Base-by-base conservation (phyloP, 2,888 invertebrate genomes). In the Leptinotarsa tumamoca region DNA sequence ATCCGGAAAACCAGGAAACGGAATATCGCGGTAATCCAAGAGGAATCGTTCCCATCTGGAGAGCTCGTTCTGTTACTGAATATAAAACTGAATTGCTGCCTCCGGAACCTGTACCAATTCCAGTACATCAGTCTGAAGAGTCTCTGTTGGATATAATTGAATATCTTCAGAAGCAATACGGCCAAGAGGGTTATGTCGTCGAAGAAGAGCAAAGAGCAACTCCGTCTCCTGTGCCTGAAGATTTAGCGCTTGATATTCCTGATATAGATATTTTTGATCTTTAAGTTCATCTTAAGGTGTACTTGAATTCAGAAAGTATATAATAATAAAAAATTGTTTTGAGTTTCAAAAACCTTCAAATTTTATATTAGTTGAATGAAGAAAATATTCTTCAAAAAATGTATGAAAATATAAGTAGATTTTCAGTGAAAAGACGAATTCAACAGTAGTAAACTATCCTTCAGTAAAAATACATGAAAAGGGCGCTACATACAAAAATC, bases 81-180 rank as follows among this genome's bases (percentile, higher is more conserved):
- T 95, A 93, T 85, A 91, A 93, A 88, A 90, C 92, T 3, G 92
- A 94, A 68, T 89, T 93, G 79, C 85, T 95, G 70, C 95, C 95
- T 0, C 92, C 92, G 0, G 93, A 93, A 81, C 92, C 95, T 0
- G 89, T 92, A 0, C 92, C 94, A 0, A 85, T 94, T 58, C 92
- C 92, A 0, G 89, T 92, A 4, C 90, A 91, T 74, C 93, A 94
- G 85, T 94, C 94, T 0, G 80, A 91, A 71, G 91, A 91, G 7
- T 92, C 92, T 0, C 84, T 92, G 27, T 74, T 88, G 33, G 88
- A 88, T 80, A 89, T 89, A 68, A 87, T 90, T 85, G 88, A 87
- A 50, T 89, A 88, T 4, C 89, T 91, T 13, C 82, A 90, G 18
- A 76, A 90, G 70, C 89, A 88, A 66, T 91, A 91, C 79, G 90